Percentiles rank a stretch among this genome's conserved stretches.
phyloP scores from a whole-genome alignment of 2,888 invertebrate genomes.

The Drosophila leonis region DNA sequence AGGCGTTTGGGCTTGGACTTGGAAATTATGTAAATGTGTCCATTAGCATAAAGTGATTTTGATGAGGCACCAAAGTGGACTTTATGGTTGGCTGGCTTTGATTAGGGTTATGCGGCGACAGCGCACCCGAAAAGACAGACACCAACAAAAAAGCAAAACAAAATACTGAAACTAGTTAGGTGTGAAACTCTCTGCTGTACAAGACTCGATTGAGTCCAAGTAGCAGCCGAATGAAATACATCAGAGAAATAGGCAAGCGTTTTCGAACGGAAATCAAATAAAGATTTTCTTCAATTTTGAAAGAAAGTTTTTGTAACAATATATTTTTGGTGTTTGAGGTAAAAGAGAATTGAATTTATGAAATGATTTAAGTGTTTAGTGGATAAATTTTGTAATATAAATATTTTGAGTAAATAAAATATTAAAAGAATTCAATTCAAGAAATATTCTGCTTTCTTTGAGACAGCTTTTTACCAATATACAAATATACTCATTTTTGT shows the following conservation, averaged over 20 bases:
- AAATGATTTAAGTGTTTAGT: background rate
- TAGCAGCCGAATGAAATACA: background rate
- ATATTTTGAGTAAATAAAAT: background rate
- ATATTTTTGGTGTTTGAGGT: background rate
- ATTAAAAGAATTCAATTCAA: background rate
- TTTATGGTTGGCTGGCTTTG: slow-evolving; percentile 75
- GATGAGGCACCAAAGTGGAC: slow-evolving; percentile 78
- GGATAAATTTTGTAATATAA: background rate
- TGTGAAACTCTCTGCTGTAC: background rate
- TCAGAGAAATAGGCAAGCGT: no score
- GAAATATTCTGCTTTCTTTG: background rate
- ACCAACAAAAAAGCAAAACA: background rate
- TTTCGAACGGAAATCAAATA: background rate
- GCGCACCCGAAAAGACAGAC: background rate
- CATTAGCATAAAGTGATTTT: slow-evolving; percentile 80
- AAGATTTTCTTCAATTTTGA: background rate
- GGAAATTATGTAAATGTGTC: slow-evolving; percentile 75
- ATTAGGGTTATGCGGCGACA: slow-evolving; percentile 71
- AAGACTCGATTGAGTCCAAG: slow-evolving; percentile 2
- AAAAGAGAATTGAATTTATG: background rate
- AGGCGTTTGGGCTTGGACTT: slow-evolving; percentile 31
- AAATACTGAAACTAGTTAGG: slow-evolving; percentile 24
- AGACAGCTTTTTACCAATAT: background rate
- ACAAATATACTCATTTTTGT: no score
- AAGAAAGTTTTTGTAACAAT: background rate